Percentiles rank a stretch among this genome's conserved stretches.
Conservation (phyloP, 2,113 vertebrate genomes). For the Menidia beryllina region DNA sequence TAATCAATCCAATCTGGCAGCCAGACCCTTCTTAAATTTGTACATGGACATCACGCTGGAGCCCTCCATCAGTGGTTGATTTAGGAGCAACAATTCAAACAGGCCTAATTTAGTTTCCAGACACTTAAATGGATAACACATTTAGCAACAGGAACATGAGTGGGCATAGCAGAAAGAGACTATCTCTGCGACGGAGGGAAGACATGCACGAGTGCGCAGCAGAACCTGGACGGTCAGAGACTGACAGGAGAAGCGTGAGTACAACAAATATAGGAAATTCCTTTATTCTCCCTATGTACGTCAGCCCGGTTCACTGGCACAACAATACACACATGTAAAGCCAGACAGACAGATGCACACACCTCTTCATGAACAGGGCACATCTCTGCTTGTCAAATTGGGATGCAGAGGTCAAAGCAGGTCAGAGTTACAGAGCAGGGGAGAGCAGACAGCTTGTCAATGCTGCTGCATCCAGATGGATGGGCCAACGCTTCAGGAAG, state of each 20-base stretch:
- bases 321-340: constrained; percentile 43
- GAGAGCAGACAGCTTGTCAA: constrained; percentile 67
- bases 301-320: constrained; percentile 61
- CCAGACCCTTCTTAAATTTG: background rate
- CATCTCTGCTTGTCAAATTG: constrained; percentile 63
- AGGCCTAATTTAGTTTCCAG: constrained; percentile 34
- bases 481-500: constrained; percentile 48
- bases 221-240: constrained; percentile 42
- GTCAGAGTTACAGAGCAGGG: constrained; percentile 51
- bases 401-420: constrained; percentile 55
- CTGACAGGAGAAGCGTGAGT: constrained; percentile 53
- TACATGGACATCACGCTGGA: background rate
- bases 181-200: constrained; percentile 36
- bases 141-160: constrained; percentile 33
- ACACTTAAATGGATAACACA: constrained; percentile 45
- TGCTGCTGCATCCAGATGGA: constrained; percentile 63
- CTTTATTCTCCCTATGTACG: constrained; percentile 44
- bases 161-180: constrained; percentile 20
- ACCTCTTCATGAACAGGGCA: constrained; percentile 47
- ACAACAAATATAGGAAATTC: constrained; percentile 49
- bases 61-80: constrained; percentile 13
- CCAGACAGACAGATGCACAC: constrained; percentile 52
- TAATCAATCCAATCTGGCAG: background rate
- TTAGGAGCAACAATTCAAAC: constrained; percentile 25
- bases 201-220: constrained; percentile 54